These are phyloP conservation scores for Malacoctenus gilli DNA, from an alignment of 2,797 vertebrate genomes.

Conservation along the genomic window DNA sequence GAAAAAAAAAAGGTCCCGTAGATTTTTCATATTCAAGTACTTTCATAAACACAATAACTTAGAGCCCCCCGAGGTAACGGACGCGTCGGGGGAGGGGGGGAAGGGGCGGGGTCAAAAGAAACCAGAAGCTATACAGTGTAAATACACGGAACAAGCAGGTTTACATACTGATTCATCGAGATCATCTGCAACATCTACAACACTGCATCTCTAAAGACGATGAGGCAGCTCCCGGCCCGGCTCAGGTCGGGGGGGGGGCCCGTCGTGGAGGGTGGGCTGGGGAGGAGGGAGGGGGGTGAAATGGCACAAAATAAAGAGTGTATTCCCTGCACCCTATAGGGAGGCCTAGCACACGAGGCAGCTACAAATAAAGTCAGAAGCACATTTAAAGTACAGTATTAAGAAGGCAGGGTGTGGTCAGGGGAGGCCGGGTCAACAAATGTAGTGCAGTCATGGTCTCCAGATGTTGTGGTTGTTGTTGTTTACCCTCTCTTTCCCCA, in stretches of 20 bases:
- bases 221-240: conserved; percentile 47
- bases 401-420: conserved; percentile 67
- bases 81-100: conserved; percentile 50
- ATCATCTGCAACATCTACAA: conserved; percentile 64
- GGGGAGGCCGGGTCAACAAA: conserved; percentile 73
- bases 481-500: conserved; percentile 63
- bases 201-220: conserved; percentile 47
- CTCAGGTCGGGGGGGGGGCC: conserved; percentile 21
- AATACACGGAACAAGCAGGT: conserved; percentile 74
- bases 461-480: conserved; percentile 68
- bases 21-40: conserved; percentile 84
- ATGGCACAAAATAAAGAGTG: conserved; percentile 61
- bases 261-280: conserved; percentile 12
- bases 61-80: conserved; percentile 70
- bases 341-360: conserved; percentile 63
- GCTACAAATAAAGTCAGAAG: conserved; percentile 73
- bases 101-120: conserved; percentile 31
- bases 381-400: conserved; percentile 71
- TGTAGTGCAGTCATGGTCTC: conserved; percentile 84
- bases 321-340: conserved; percentile 68
- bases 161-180: conserved; percentile 68
- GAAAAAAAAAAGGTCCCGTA: conserved; percentile 63
- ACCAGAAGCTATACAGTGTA: conserved; percentile 76
- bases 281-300: neutral
- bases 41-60: conserved; percentile 83